These are phyloP conservation scores for Empis stercorea DNA, from an alignment of 2,888 invertebrate genomes.

Conservation along the genomic window DNA sequence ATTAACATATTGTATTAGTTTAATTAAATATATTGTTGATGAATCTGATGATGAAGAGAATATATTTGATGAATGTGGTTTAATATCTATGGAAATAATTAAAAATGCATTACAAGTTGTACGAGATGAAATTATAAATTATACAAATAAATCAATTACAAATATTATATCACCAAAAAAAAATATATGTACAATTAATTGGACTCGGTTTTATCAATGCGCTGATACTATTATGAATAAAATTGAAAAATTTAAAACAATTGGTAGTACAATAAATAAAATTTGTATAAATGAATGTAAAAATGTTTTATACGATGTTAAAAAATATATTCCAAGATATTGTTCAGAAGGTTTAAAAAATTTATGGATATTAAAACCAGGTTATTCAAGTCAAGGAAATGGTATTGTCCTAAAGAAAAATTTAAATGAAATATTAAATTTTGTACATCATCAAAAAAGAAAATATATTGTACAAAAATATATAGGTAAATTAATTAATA, in stretches of 20 bases:
- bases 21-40: constrained; percentile 47
- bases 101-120: constrained; percentile 60
- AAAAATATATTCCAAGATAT: constrained; percentile 44
- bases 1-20: constrained; percentile 61
- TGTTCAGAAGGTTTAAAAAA: constrained; percentile 61
- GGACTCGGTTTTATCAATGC: background rate
- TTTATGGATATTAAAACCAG: constrained; percentile 77
- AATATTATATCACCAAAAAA: background rate
- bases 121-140: constrained; percentile 27
- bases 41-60: background rate
- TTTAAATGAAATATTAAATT: background rate
- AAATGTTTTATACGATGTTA: constrained; percentile 43
- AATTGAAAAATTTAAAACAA: background rate
- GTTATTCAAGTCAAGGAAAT: background rate
- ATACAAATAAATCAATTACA: background rate
- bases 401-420: background rate
- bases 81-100: constrained; percentile 43
- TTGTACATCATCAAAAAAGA: background rate
- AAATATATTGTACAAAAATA: background rate
- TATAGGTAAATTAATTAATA: background rate
- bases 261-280: background rate
- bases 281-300: constrained; percentile 20
- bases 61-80: constrained; percentile 39
- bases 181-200: background rate
- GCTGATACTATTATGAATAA: background rate